phyloP scores from a whole-genome alignment of 37 sponge, comb jelly and placozoan genomes.

The Tethya wilhelma region DNA sequence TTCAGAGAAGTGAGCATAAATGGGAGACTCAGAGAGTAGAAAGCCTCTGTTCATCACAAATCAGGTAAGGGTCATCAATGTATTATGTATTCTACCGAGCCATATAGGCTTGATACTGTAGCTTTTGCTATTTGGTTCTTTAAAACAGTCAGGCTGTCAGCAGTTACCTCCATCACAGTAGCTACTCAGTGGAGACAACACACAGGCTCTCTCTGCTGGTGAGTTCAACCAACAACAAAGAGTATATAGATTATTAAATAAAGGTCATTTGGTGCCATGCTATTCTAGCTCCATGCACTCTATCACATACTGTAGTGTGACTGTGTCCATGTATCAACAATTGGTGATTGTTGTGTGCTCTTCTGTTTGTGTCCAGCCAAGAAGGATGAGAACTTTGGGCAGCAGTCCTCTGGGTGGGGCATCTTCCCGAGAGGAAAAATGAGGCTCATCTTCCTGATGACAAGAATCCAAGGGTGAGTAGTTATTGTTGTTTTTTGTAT shows the following conservation, averaged over 20 bases:
- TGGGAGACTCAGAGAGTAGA: constrained; percentile 92
- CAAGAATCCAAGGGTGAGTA: constrained; percentile 32
- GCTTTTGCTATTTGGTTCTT: too few species aligned
- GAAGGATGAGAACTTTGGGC: background rate
- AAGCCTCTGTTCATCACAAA: constrained; percentile 36
- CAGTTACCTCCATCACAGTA: too few species aligned
- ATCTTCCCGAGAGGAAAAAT: constrained; percentile 49
- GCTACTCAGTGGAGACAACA: background rate
- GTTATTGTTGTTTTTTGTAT: background rate
- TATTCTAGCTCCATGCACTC: too few species aligned
- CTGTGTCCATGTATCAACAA: too few species aligned
- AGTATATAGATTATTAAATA: background rate
- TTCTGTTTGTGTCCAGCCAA: background rate
- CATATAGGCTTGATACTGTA: too few species aligned
- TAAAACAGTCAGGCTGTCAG: too few species aligned
- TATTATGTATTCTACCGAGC: too few species aligned
- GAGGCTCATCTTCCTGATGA: constrained; percentile 62
- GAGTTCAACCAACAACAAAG: background rate
- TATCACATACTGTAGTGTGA: too few species aligned
- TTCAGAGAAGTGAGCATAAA: constrained; percentile 97
- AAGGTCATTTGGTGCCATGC: background rate
- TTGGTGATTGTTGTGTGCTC: too few species aligned
- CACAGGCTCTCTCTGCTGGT: background rate
- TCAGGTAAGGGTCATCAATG: background rate
- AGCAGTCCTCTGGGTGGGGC: constrained; percentile 26